Evolutionary conservation across 2,797 vertebrate genomes (phyloP).

Genomic region (Gymnocypris eckloni): DNA sequence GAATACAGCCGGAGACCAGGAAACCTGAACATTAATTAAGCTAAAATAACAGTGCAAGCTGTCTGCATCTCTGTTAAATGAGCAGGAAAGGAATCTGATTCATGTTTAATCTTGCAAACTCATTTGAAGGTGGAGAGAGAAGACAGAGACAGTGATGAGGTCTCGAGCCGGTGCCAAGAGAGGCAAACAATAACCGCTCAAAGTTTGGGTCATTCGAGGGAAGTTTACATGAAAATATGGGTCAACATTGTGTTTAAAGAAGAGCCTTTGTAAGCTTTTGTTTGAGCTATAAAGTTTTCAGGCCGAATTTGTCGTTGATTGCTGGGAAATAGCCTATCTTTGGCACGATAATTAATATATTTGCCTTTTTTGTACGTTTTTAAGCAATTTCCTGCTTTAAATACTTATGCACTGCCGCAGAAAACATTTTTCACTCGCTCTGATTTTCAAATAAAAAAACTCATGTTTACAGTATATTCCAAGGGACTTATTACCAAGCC

Average conservation of each 20-base stretch:
- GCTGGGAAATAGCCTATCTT: neutral
- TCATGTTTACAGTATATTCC: slow-evolving; percentile 5
- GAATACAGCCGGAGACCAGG: slow-evolving; percentile 25
- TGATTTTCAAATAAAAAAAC: neutral
- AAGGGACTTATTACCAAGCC: neutral
- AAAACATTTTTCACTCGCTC: neutral
- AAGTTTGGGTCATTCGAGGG: slow-evolving; percentile 46
- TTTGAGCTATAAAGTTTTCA: neutral
- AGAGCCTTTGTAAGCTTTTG: neutral
- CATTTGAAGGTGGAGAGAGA: slow-evolving; percentile 58
- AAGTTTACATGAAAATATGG: slow-evolving; percentile 33
- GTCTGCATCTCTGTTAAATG: slow-evolving; percentile 64
- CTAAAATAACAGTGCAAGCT: slow-evolving; percentile 56
- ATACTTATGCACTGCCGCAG: neutral
- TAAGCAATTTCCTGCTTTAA: neutral
- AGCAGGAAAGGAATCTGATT: slow-evolving; percentile 71
- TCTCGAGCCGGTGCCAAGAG: slow-evolving; percentile 37
- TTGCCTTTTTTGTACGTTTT: neutral
- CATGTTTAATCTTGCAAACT: slow-evolving; percentile 72
- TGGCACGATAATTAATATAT: neutral
- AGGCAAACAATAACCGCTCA: slow-evolving; percentile 33
- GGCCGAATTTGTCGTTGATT: neutral
- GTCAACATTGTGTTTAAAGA: neutral
- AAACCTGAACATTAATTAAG: slow-evolving; percentile 55
- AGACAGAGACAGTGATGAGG: slow-evolving; percentile 54